A percentile compares a stretch with the other conserved stretches of the same genome.
Conservation (phyloP, 2,113 vertebrate species). For the Panthera tigris region DNA sequence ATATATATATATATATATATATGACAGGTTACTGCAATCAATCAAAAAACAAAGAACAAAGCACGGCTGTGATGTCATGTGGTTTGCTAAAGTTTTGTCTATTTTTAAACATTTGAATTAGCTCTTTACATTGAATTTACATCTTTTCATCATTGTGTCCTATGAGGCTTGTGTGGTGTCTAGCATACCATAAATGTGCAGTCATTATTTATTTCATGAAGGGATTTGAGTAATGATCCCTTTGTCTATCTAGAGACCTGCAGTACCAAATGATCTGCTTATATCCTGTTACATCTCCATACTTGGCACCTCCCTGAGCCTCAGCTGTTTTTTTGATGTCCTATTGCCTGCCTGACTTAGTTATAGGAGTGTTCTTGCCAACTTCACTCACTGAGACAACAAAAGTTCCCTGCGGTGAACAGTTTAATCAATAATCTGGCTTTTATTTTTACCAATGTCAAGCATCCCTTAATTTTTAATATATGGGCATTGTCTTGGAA, state of each 20-base stretch:
- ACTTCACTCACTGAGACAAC: neutral
- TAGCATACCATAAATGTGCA: neutral
- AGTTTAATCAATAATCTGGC: neutral
- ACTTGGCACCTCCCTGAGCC: neutral
- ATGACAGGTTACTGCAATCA: neutral
- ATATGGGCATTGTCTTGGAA: neutral
- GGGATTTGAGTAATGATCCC: neutral
- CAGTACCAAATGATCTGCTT: neutral
- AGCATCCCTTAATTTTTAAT: neutral
- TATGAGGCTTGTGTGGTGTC: neutral
- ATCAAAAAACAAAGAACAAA: neutral
- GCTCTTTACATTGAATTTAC: neutral
- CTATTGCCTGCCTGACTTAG: neutral
- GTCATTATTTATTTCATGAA: neutral
- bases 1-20: neutral
- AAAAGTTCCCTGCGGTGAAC: neutral
- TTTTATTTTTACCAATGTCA: conserved; percentile 1
- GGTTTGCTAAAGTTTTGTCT: neutral
- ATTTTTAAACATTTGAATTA: neutral
- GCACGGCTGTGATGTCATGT: neutral
- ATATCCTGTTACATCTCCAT: neutral
- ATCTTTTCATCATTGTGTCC: neutral
- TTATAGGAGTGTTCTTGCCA: neutral
- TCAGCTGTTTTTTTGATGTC: neutral
- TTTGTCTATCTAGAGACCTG: neutral